These are phyloP conservation scores for Rhamnusium bicolor DNA, from an alignment of 2,888 invertebrate species.

Conservation along the genomic window DNA sequence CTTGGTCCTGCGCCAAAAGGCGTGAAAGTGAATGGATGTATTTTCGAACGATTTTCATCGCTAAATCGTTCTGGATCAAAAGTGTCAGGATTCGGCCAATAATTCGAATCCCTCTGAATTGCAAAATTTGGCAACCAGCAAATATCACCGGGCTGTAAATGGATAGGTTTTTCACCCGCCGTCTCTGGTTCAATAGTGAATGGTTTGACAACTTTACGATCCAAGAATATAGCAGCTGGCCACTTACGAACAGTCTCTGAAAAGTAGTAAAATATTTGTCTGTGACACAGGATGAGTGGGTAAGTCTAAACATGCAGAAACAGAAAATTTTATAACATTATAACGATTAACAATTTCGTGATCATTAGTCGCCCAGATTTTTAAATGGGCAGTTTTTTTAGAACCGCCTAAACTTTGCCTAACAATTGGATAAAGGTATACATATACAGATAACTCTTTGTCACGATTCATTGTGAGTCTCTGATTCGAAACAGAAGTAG, in stretches of 20 bases:
- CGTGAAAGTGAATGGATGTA: conserved; percentile 71
- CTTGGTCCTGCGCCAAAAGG: conserved; percentile 74
- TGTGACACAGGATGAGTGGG: too few species aligned
- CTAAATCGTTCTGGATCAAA: conserved; percentile 70
- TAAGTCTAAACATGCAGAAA: too few species aligned
- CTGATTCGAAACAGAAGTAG: too few species aligned
- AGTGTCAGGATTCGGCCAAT: conserved; percentile 69
- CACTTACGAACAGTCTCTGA: conserved; percentile 73
- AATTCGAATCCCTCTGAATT: conserved; percentile 69
- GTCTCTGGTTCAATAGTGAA: conserved; percentile 64
- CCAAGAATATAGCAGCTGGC: conserved; percentile 71
- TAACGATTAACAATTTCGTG: too few species aligned
- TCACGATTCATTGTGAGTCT: too few species aligned
- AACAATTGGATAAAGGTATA: too few species aligned
- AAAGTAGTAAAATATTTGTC: conserved; percentile 33
- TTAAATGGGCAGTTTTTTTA: too few species aligned
- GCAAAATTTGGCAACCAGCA: conserved; percentile 65
- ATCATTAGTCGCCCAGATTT: too few species aligned
- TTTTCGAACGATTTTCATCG: conserved; percentile 65
- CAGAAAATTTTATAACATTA: too few species aligned
- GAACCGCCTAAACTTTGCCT: too few species aligned
- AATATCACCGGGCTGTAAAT: conserved; percentile 56
- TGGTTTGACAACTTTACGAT: conserved; percentile 71
- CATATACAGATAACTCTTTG: too few species aligned
- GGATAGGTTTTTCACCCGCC: conserved; percentile 51